A percentile compares a stretch with the other conserved stretches of the same genome.
Evolutionary conservation across 1,140 invertebrate species (phyloP).

Genomic region (Potamilus streckersoni): DNA sequence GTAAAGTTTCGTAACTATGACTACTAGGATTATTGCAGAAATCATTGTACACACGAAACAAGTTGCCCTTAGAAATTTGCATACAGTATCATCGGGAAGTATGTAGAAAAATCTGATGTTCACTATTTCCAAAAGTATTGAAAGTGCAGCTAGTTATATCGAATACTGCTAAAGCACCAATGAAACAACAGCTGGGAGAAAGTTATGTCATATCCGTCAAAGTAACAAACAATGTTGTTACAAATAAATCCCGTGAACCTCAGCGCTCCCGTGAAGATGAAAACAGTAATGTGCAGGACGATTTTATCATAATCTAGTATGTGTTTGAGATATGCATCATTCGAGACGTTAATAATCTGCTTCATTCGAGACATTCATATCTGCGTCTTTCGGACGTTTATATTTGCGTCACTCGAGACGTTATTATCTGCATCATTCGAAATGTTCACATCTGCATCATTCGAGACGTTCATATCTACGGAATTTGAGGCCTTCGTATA

Average conservation of each 20-base stretch:
- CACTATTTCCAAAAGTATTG: constrained; percentile 45
- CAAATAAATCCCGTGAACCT: constrained; percentile 27
- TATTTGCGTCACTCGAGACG: background rate
- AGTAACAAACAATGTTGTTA: constrained; percentile 30
- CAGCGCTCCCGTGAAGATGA: constrained; percentile 16
- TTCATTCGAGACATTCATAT: background rate
- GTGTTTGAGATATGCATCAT: background rate
- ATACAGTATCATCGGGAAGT: constrained; percentile 34
- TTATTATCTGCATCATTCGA: background rate
- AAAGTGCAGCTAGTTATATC: constrained; percentile 33
- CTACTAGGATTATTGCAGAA: constrained; percentile 37
- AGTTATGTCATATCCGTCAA: constrained; percentile 25
- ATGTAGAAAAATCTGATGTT: constrained; percentile 41
- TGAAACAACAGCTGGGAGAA: constrained; percentile 28
- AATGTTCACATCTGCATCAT: background rate
- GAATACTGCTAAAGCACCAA: constrained; percentile 36
- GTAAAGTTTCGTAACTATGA: constrained; percentile 40
- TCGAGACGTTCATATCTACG: background rate
- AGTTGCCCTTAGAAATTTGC: constrained; percentile 38
- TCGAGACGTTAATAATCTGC: background rate
- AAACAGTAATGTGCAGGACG: background rate
- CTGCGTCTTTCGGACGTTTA: background rate
- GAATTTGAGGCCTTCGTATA: background rate
- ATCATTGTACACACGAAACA: constrained; percentile 31
- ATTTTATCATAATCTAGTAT: background rate